Conservation (phyloP, 2,888 invertebrate genomes). For the Thereva nobilitata region DNA sequence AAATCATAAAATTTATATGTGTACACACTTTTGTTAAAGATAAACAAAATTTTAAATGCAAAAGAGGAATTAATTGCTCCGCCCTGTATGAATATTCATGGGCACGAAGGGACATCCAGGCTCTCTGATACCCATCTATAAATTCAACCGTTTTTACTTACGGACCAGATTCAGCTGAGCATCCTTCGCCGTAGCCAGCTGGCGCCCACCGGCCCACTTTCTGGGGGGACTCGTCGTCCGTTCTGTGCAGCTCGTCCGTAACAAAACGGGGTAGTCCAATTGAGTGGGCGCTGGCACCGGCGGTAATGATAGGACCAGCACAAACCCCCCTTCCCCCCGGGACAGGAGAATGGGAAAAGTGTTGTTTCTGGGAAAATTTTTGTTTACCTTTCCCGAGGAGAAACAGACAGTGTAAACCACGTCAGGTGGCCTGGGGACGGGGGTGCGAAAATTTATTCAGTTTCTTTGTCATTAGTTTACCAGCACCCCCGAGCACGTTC, state of each 20-base stretch:
- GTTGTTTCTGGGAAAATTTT: conserved; percentile 35
- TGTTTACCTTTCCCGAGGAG: conserved; percentile 30
- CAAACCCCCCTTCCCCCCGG: conserved; percentile 1
- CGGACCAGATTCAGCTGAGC: conserved; percentile 28
- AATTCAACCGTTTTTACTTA: conserved; percentile 36
- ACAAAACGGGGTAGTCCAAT: conserved; percentile 16
- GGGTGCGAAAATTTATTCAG: conserved; percentile 30
- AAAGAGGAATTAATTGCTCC: conserved; percentile 39
- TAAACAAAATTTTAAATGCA: conserved; percentile 41
- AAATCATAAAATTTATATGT: conserved; percentile 39
- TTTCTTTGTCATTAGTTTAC: conserved; percentile 35
- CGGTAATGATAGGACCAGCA: conserved; percentile 28
- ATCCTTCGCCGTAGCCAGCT: not conserved
- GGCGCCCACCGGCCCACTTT: conserved; percentile 13
- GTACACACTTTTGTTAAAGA: conserved; percentile 36
- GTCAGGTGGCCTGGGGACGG: conserved; percentile 5
- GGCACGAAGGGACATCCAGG: conserved; percentile 38
- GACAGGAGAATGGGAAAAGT: conserved; percentile 28
- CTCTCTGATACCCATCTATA: conserved; percentile 37
- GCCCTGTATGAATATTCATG: conserved; percentile 38
- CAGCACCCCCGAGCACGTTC: too few species aligned
- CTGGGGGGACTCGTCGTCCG: conserved; percentile 21
- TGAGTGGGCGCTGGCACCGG: not conserved
- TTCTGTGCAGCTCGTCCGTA: conserved; percentile 19
- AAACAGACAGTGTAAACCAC: conserved; percentile 29